Percentiles rank a stretch among this genome's conserved stretches.
Conservation (phyloP, 2,888 invertebrate genomes). For the Caenorhabditis sp. region DNA sequence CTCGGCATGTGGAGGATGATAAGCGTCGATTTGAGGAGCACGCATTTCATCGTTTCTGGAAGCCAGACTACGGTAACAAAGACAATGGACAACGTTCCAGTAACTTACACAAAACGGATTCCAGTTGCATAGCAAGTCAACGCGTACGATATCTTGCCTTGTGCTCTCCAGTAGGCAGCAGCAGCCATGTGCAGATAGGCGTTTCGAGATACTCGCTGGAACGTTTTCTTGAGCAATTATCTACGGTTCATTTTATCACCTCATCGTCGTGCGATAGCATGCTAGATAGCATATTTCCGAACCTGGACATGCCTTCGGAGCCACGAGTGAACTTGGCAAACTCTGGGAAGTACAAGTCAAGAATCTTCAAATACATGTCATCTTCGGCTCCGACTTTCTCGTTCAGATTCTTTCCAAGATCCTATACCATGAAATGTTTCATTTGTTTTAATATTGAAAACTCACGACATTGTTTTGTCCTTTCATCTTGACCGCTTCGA, state of each 20-base stretch:
- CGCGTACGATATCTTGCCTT: conserved; percentile 63
- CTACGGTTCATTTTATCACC: conserved; percentile 3
- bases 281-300: conserved; percentile 55
- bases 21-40: conserved; percentile 38
- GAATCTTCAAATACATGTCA: conserved; percentile 46
- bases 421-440: conserved; percentile 8
- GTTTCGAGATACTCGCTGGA: conserved; percentile 64
- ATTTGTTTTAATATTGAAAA: not conserved
- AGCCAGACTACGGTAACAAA: not conserved
- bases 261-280: conserved; percentile 57
- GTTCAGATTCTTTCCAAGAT: conserved; percentile 36
- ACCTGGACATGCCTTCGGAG: conserved; percentile 42
- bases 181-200: conserved; percentile 67
- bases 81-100: not conserved
- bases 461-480: conserved; percentile 50
- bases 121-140: conserved; percentile 64
- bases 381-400: conserved; percentile 39
- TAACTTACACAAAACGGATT: conserved; percentile 40
- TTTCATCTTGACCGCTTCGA: conserved; percentile 60
- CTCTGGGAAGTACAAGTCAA: conserved; percentile 50
- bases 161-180: conserved; percentile 69
- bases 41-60: conserved; percentile 37
- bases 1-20: conserved; percentile 48
- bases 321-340: conserved; percentile 51
- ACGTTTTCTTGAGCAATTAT: not conserved